Percentiles rank a stretch among this genome's conserved stretches.
These are phyloP conservation scores for Crypturellus tataupa DNA, from an alignment of 2,797 vertebrate genomes.

Conservation along the genomic window DNA sequence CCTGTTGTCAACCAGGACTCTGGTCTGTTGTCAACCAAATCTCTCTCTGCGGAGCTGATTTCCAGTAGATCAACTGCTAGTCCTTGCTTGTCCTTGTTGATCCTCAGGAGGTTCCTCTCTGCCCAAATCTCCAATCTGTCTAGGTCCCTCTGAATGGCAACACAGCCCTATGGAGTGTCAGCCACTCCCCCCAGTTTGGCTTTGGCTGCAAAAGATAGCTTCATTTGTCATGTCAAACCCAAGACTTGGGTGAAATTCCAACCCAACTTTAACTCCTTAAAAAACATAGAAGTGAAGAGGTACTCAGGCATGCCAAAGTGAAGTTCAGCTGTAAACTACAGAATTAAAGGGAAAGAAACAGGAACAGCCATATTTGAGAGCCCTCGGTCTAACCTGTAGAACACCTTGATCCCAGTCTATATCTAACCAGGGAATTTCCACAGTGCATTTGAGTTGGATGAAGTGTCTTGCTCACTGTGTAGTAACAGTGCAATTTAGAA, in stretches of 20 bases:
- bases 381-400: not conserved
- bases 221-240: not conserved
- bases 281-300: not conserved
- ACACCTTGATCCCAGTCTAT: not conserved
- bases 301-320: not conserved
- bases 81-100: too few relatives aligned
- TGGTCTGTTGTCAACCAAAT: too few relatives aligned
- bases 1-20: too few relatives aligned
- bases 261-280: not conserved
- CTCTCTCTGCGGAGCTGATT: too few relatives aligned
- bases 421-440: not conserved
- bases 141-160: too few relatives aligned
- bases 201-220: not conserved
- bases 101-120: too few relatives aligned
- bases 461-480: not conserved
- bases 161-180: too few relatives aligned
- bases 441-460: not conserved
- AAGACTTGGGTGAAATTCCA: not conserved
- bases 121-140: too few relatives aligned
- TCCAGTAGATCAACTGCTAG: too few relatives aligned
- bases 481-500: not conserved
- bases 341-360: not conserved
- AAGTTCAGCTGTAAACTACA: not conserved
- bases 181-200: too few relatives aligned
- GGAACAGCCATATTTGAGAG: not conserved